These are phyloP conservation scores for Aythya baeri DNA, from an alignment of 2,113 vertebrate genomes.

Conservation along the genomic window DNA sequence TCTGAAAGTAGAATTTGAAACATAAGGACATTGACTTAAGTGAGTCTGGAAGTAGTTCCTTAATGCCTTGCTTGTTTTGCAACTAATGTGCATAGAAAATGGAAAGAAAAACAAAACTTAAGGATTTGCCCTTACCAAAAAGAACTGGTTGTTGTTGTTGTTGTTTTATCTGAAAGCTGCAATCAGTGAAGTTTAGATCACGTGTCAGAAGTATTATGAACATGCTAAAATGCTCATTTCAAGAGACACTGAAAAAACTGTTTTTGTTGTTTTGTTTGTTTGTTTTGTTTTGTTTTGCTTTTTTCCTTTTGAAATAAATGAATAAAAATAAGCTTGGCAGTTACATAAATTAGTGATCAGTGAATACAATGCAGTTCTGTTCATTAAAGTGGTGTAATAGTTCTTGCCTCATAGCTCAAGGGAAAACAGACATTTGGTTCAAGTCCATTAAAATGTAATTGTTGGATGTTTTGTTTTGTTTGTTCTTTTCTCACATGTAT, in stretches of 20 bases:
- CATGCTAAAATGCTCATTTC: not conserved
- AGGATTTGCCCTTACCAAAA: not conserved
- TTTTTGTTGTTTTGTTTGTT: accelerated
- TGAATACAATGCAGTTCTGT: not conserved
- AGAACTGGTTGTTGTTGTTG: not conserved
- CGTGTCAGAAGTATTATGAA: not conserved
- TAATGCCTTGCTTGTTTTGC: not conserved
- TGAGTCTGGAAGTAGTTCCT: not conserved
- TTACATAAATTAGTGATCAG: accelerated
- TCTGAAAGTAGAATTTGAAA: not conserved
- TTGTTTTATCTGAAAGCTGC: not conserved
- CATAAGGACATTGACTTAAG: not conserved
- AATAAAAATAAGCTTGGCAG: not conserved
- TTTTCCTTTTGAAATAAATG: not conserved
- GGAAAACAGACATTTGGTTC: not conserved
- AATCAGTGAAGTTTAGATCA: not conserved
- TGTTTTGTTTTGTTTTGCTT: too few species aligned
- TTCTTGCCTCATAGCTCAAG: not conserved
- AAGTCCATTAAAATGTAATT: not conserved
- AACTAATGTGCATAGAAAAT: not conserved
- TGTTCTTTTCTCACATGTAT: not conserved
- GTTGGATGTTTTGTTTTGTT: not conserved
- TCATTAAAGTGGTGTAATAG: too few species aligned
- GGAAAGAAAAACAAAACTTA: not conserved
- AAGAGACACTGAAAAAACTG: not conserved